Evolutionary conservation across 2,113 vertebrate species (phyloP), one percentile per base, ranked within the genome.

Genomic region (Polypterus bichir): DNA sequence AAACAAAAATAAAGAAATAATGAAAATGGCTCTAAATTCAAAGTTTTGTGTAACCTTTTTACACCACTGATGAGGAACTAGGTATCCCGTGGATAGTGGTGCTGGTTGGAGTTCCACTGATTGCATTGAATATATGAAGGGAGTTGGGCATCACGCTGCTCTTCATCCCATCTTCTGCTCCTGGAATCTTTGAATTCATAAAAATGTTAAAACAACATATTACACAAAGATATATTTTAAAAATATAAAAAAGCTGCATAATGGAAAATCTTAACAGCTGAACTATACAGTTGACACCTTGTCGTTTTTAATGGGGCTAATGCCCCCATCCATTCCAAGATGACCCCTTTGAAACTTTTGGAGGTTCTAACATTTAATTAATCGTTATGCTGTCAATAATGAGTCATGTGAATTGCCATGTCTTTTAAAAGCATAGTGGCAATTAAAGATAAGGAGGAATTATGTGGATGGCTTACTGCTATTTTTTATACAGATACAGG

Each of bases 111-210:
- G 95, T 99, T 64, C 95, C 93, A 4, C 96, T 99, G 81, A 99
- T 99, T 82, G 95, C 96, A 0, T 97, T 99, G 73, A 99, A 99
- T 79, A 99, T 97, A 77, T 97, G 96, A 62, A 97, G 79, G 0
- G 96, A 98, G 68, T 98, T 93, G 2, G 92, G 89, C 65, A 95
- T 83, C 64, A 88, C 79, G 5, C 70, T 85, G n/a, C 86, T 84
- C 82, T 92, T 97, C 81, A 87, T 77, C 61, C 81, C 78, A 61
- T 98, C 96, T 74, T 97, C 93, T 73, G 91, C 86, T 0, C 90
- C 83, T 73, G 74, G 86, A 65, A 98, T 98, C 96, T 98, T 67
- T 9, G 10, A 7, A 27, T 27, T 27, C 27, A 27, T 27, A 27
- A 27, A 27, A 27, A 27, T 27, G 27, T 27, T 27, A 27, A 27